These are phyloP conservation scores for Oasisia sp. DNA, from an alignment of 2,888 invertebrate genomes.

Conservation along the genomic window DNA sequence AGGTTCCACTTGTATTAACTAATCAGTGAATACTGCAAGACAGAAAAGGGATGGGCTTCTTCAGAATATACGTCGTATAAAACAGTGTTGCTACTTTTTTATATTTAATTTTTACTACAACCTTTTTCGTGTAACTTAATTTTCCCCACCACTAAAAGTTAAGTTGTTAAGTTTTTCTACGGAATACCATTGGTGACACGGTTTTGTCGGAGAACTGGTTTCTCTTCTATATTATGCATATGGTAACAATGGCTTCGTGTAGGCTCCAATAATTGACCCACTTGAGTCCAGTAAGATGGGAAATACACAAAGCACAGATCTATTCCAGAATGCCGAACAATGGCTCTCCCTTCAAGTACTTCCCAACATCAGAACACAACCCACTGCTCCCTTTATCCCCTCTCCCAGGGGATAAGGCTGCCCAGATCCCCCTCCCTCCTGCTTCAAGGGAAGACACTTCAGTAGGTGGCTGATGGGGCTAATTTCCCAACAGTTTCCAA, in stretches of 20 bases:
- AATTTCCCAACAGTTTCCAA: background rate
- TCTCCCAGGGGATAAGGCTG: background rate
- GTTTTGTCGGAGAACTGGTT: background rate
- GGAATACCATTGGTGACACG: too few relatives aligned
- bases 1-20: too few relatives aligned
- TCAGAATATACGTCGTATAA: too few relatives aligned
- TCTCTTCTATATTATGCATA: background rate
- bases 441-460: background rate
- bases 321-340: background rate
- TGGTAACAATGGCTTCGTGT: background rate
- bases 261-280: background rate
- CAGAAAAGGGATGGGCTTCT: too few relatives aligned
- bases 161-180: too few relatives aligned
- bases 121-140: too few relatives aligned
- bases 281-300: background rate
- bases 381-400: background rate
- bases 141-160: too few relatives aligned
- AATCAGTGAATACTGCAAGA: too few relatives aligned
- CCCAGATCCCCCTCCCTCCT: background rate
- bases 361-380: background rate
- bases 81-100: too few relatives aligned
- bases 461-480: background rate
- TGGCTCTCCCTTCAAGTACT: background rate
- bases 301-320: background rate
- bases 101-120: too few relatives aligned